These are phyloP conservation scores for Microtus montanus DNA, from an alignment of 2,113 vertebrate species.

Conservation along the genomic window DNA sequence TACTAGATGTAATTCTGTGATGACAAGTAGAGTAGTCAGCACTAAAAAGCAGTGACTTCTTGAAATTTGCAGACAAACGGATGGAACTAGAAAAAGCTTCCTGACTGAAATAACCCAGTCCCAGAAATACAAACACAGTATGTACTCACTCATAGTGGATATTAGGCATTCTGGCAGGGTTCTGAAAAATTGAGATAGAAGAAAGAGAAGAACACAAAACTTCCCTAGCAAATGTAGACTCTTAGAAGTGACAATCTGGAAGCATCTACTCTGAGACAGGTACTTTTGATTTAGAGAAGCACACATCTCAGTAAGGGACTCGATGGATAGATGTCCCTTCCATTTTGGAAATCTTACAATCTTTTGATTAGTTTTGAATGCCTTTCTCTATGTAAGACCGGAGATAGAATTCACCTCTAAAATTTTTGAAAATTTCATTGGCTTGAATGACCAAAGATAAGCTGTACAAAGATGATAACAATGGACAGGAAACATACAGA, in stretches of 20 bases:
- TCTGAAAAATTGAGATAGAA: neutral
- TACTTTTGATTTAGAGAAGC: neutral
- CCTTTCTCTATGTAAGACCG: neutral
- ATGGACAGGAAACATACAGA: accelerated
- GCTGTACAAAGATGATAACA: neutral
- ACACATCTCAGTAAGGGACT: neutral
- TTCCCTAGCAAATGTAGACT: neutral
- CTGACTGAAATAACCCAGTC: too few species aligned
- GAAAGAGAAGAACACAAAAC: neutral
- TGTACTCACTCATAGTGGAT: too few species aligned
- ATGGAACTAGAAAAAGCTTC: too few species aligned
- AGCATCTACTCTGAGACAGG: neutral
- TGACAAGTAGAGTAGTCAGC: too few species aligned
- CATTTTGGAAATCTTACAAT: neutral
- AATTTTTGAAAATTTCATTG: neutral
- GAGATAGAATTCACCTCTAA: neutral
- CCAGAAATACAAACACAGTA: too few species aligned
- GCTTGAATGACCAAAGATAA: neutral
- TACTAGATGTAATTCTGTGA: too few species aligned
- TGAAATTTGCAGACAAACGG: too few species aligned
- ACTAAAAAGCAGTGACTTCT: too few species aligned
- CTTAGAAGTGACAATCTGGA: neutral
- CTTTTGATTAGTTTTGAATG: neutral
- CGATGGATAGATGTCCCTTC: neutral
- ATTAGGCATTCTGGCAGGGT: neutral